Evolutionary conservation across 1,140 invertebrate species (phyloP).

Genomic region (Calliopsis andreniformis): DNA sequence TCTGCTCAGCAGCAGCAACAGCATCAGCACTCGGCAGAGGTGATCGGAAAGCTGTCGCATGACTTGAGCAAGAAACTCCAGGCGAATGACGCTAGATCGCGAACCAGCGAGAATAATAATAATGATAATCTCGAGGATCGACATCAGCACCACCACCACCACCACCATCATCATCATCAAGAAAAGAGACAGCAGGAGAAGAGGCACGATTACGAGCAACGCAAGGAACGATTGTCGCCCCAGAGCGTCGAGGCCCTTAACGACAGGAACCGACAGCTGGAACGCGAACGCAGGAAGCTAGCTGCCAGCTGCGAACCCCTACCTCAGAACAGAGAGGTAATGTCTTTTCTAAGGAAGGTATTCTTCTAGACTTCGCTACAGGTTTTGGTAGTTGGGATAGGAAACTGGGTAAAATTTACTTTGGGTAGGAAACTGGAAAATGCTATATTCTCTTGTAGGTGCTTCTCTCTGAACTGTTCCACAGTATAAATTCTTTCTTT

Average conservation of each 20-base stretch:
- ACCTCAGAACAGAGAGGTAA: constrained; percentile 63
- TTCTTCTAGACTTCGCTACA: no score
- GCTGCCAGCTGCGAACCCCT: constrained; percentile 74
- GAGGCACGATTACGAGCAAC: constrained; percentile 63
- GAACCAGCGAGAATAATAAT: constrained; percentile 66
- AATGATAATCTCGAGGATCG: constrained; percentile 74
- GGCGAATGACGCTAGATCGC: constrained; percentile 66
- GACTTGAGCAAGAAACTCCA: constrained; percentile 78
- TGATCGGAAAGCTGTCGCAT: constrained; percentile 69
- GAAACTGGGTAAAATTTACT: no score
- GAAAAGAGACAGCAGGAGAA: constrained; percentile 65
- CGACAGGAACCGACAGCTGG: constrained; percentile 76
- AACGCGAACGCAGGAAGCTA: constrained; percentile 74
- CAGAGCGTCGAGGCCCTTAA: constrained; percentile 77
- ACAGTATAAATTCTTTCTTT: no score
- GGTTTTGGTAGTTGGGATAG: no score
- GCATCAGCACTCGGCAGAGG: constrained; percentile 63
- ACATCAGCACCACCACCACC: constrained; percentile 57
- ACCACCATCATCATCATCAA: constrained; percentile 55
- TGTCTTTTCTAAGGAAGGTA: background rate
- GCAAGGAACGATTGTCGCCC: constrained; percentile 74
- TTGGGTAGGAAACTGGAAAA: no score
- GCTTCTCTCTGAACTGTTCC: no score
- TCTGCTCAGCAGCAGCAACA: constrained; percentile 41
- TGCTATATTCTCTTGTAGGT: no score